Evolutionary conservation across 37 sponge, comb jelly and placozoan genomes (phyloP).

Genomic region (Crambe crambe): DNA sequence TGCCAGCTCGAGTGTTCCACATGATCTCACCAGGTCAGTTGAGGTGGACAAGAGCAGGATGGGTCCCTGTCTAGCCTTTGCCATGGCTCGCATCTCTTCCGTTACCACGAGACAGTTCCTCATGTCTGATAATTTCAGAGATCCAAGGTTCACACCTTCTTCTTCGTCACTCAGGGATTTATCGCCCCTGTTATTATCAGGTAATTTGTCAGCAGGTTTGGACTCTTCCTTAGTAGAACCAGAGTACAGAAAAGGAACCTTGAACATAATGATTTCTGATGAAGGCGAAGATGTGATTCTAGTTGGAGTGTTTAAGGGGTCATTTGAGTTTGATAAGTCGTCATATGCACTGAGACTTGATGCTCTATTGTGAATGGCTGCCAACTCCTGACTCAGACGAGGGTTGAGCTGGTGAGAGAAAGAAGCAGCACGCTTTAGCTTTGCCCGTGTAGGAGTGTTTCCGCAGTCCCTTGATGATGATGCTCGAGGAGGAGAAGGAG

Average conservation of each 20-base stretch:
- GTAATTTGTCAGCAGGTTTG: neutral
- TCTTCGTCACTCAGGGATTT: neutral
- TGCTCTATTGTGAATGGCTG: neutral
- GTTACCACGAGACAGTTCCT: conserved; percentile 17
- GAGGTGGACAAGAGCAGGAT: conserved; percentile 54
- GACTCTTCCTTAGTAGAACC: neutral
- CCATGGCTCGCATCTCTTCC: conserved; percentile 55
- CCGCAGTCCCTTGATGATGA: neutral
- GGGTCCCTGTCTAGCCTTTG: conserved; percentile 57
- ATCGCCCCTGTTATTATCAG: neutral
- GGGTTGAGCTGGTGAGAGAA: conserved; percentile 15
- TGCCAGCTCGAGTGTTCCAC: too few species aligned
- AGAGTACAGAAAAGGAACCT: conserved; percentile 17
- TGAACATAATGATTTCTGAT: conserved; percentile 2
- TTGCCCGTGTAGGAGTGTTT: neutral
- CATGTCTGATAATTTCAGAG: conserved; percentile 1
- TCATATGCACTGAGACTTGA: conserved; percentile 16
- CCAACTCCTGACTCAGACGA: neutral
- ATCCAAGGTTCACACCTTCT: neutral
- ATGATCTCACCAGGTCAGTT: conserved; percentile 46
- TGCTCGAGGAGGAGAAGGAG: neutral
- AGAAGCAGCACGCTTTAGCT: conserved; percentile 6
- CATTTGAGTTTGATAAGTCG: conserved; percentile 1
- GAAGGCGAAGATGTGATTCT: conserved; percentile 2
- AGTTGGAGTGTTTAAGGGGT: neutral